Percentiles rank a stretch among this genome's conserved stretches.
phyloP scores from a whole-genome alignment of 2,113 vertebrate genomes.

The Orcinus orca region DNA sequence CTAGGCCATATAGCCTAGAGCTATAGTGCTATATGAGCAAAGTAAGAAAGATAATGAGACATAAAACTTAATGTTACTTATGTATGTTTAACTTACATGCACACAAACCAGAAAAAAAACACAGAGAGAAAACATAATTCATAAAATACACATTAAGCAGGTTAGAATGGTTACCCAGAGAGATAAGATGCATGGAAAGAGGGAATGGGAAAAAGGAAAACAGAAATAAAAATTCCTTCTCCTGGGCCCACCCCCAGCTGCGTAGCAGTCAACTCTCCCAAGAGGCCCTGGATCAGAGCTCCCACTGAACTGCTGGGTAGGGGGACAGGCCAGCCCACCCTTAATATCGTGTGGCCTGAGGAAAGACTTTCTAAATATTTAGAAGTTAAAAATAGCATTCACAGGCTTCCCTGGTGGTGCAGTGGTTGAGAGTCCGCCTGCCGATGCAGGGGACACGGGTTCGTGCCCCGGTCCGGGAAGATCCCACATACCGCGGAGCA shows the following conservation, averaged over 20 bases:
- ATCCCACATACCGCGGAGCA: no score
- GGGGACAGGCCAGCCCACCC: neutral
- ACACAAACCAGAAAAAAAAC: neutral
- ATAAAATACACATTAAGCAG: neutral
- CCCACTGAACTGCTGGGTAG: neutral
- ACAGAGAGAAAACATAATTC: neutral
- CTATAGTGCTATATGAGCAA: neutral
- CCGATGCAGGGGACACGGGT: no score
- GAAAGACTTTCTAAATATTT: neutral
- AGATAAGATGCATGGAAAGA: neutral
- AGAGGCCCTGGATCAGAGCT: neutral
- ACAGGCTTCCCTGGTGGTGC: no score
- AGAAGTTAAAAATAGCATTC: neutral
- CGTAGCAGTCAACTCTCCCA: neutral
- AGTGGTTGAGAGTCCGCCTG: no score
- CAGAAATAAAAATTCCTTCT: neutral
- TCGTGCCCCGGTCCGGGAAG: no score
- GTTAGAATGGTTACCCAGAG: neutral
- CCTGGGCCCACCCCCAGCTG: no score
- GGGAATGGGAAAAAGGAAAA: neutral
- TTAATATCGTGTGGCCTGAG: neutral
- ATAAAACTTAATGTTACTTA: neutral
- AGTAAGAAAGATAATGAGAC: neutral
- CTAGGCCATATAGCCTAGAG: neutral
- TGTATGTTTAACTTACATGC: neutral